These are phyloP conservation scores for Prionchulus punctatus DNA, from an alignment of 2,888 invertebrate species.

Conservation along the genomic window DNA sequence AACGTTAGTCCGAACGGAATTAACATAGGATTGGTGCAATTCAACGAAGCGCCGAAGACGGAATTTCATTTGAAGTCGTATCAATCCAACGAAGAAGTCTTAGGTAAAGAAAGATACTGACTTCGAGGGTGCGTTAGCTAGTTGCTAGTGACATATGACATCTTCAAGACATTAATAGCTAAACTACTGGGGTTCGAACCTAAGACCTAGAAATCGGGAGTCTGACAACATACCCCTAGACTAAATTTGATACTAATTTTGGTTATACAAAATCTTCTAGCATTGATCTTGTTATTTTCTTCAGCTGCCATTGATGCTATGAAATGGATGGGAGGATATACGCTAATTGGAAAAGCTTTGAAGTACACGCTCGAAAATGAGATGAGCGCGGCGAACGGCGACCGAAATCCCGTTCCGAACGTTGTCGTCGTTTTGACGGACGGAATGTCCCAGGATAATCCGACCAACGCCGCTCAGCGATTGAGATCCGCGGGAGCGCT, in stretches of 20 bases:
- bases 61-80: constrained; percentile 4
- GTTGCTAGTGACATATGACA: not conserved
- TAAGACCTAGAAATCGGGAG: too few species aligned
- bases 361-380: constrained; percentile 2
- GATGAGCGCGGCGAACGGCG: not conserved
- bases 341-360: constrained; percentile 7
- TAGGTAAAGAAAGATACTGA: too few species aligned
- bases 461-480: not conserved
- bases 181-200: too few species aligned
- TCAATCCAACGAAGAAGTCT: not conserved
- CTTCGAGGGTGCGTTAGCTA: too few species aligned
- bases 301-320: constrained; percentile 7
- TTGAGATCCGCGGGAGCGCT: not conserved
- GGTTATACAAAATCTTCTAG: too few species aligned
- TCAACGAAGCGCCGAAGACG: constrained; percentile 8
- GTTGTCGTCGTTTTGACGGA: constrained; percentile 9
- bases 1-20: constrained; percentile 1
- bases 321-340: constrained; percentile 10
- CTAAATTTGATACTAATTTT: too few species aligned
- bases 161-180: not conserved
- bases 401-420: constrained; percentile 6
- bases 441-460: constrained; percentile 12
- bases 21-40: constrained; percentile 7
- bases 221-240: too few species aligned
- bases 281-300: too few species aligned